These are phyloP conservation scores for Neogale vison DNA, from an alignment of 2,113 vertebrate genomes.

Conservation along the genomic window DNA sequence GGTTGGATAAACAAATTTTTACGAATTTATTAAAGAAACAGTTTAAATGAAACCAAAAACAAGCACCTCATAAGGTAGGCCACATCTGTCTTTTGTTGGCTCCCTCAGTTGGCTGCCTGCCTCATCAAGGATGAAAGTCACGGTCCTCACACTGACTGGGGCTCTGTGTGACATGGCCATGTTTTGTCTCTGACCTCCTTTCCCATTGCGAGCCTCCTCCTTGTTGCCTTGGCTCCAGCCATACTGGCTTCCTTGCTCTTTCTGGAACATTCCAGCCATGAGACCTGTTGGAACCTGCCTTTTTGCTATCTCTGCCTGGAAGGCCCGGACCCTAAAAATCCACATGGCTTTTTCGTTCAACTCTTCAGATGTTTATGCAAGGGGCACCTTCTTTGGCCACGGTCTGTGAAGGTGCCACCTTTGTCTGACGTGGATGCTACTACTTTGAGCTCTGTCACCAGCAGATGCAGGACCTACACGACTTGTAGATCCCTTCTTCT, in stretches of 20 bases:
- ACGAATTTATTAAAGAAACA: background rate
- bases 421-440: background rate
- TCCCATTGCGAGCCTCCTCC: background rate
- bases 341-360: background rate
- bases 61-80: background rate
- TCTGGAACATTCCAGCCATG: too few species aligned
- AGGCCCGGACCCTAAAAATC: background rate
- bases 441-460: background rate
- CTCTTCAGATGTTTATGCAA: background rate
- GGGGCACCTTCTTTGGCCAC: background rate
- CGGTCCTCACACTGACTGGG: accelerated
- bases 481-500: background rate
- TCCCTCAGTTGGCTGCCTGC: background rate
- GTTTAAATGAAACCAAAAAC: background rate
- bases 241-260: too few species aligned
- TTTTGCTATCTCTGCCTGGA: background rate
- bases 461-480: accelerated
- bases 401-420: background rate
- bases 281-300: background rate
- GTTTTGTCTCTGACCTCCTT: background rate
- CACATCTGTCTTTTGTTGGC: background rate
- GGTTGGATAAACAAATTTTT: background rate
- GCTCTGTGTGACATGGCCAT: background rate
- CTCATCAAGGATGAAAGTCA: background rate
- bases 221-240: background rate